phyloP scores from a whole-genome alignment of 92 coral and sea anemone genomes.

The Actinernus sp. region DNA sequence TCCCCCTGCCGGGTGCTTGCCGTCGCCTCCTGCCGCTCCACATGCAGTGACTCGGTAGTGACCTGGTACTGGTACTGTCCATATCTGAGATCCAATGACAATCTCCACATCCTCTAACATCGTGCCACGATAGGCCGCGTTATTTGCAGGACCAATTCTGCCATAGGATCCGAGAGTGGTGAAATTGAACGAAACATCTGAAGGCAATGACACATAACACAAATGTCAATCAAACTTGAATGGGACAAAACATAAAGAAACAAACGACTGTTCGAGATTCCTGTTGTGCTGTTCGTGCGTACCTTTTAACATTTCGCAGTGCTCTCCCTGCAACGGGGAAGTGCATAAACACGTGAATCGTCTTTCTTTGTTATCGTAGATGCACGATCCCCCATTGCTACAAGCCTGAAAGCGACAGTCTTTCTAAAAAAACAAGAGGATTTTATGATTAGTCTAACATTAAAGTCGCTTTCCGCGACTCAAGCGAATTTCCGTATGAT shows the following conservation, averaged over 20 bases:
- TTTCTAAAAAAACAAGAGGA: too few relatives aligned
- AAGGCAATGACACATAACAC: not conserved
- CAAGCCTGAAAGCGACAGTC: slow-evolving; percentile 32
- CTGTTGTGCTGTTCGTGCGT: not conserved
- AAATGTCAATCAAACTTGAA: not conserved
- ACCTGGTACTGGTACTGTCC: slow-evolving; percentile 67
- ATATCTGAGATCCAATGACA: slow-evolving; percentile 52
- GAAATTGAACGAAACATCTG: slow-evolving; percentile 33
- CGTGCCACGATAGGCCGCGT: slow-evolving; percentile 42
- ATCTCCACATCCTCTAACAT: slow-evolving; percentile 37
- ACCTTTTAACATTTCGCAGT: slow-evolving; percentile 11
- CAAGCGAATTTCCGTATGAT: too few relatives aligned
- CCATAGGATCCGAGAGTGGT: slow-evolving; percentile 57
- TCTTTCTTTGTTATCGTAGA: not conserved
- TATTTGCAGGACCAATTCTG: slow-evolving; percentile 42
- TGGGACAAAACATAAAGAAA: too few relatives aligned
- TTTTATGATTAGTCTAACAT: too few relatives aligned
- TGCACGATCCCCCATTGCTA: slow-evolving; percentile 36
- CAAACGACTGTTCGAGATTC: too few relatives aligned
- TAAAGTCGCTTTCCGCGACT: too few relatives aligned
- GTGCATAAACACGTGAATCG: slow-evolving; percentile 14
- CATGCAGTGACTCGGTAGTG: slow-evolving; percentile 32
- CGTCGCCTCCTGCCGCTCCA: slow-evolving; percentile 69
- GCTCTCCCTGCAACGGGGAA: slow-evolving; percentile 19
- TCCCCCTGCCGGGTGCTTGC: not conserved